These are phyloP conservation scores for Podabrus alpinus DNA, from an alignment of 2,888 invertebrate species.

Conservation along the genomic window DNA sequence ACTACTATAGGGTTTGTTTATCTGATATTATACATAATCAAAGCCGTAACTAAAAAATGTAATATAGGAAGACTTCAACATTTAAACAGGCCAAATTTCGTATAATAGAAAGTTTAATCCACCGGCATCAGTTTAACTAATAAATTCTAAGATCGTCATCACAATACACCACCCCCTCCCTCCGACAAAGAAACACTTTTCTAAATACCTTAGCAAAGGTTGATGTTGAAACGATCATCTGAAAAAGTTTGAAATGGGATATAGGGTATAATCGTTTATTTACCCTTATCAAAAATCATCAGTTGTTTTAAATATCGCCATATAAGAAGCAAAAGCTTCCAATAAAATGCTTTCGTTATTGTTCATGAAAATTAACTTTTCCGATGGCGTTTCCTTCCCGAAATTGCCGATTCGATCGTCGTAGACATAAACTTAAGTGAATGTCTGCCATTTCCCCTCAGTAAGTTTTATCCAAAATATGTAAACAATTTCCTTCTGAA, in stretches of 20 bases:
- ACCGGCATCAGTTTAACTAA: too few species aligned
- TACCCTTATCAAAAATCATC: not conserved
- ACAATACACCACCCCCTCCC: too few species aligned
- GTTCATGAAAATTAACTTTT: not conserved
- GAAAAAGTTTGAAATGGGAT: not conserved
- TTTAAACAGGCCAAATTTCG: too few species aligned
- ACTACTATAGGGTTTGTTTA: too few species aligned
- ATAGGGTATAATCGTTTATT: not conserved
- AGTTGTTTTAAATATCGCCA: not conserved
- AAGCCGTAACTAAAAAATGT: too few species aligned
- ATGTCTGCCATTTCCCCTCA: not conserved
- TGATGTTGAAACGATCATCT: too few species aligned
- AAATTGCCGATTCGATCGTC: not conserved
- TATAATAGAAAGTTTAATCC: too few species aligned
- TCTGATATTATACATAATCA: too few species aligned
- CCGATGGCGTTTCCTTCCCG: not conserved
- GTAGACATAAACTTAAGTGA: not conserved
- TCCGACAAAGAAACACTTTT: too few species aligned
- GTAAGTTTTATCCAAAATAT: not conserved
- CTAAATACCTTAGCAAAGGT: too few species aligned
- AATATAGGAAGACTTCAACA: too few species aligned
- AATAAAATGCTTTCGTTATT: not conserved
- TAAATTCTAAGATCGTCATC: too few species aligned
- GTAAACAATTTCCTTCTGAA: not conserved
- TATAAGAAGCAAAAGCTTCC: not conserved